These are phyloP conservation scores for Morone saxatilis DNA, from an alignment of 2,113 vertebrate genomes.

Conservation along the genomic window DNA sequence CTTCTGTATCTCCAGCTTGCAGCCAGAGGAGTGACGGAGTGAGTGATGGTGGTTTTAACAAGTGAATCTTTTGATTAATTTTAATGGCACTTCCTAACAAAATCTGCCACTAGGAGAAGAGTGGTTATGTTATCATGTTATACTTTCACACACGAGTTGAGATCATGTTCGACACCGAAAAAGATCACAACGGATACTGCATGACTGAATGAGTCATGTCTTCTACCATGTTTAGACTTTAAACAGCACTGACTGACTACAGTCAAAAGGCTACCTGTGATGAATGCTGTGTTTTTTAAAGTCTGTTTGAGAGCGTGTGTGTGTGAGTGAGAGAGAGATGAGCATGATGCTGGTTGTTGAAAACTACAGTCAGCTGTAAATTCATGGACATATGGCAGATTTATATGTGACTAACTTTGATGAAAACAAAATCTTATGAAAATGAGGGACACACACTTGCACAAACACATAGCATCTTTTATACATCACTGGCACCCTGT, in stretches of 20 bases:
- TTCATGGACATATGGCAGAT: constrained; percentile 48
- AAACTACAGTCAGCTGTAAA: constrained; percentile 19
- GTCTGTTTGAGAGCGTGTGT: not conserved
- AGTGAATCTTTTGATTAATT: constrained; percentile 79
- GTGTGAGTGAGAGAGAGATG: not conserved
- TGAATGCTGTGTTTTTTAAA: not conserved
- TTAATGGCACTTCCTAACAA: constrained; percentile 74
- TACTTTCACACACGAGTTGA: constrained; percentile 14
- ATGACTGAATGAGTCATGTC: constrained; percentile 22
- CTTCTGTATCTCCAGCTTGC: constrained; percentile 66
- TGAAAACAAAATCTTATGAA: constrained; percentile 41
- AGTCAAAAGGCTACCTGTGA: constrained; percentile 27
- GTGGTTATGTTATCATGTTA: constrained; percentile 19
- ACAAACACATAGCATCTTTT: constrained; percentile 31
- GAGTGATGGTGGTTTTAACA: constrained; percentile 68
- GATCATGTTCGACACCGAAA: constrained; percentile 41
- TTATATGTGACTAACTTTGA: constrained; percentile 39
- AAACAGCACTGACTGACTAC: constrained; percentile 8
- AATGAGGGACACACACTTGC: constrained; percentile 33
- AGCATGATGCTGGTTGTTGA: not conserved
- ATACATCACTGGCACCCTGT: constrained; percentile 49
- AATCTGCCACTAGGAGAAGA: constrained; percentile 39
- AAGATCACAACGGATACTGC: constrained; percentile 20
- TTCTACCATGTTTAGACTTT: constrained; percentile 25
- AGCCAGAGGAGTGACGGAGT: constrained; percentile 54